Percentiles rank a stretch among this genome's conserved stretches.
Conservation (phyloP, 2,888 invertebrate species). For the Allacma fusca region DNA sequence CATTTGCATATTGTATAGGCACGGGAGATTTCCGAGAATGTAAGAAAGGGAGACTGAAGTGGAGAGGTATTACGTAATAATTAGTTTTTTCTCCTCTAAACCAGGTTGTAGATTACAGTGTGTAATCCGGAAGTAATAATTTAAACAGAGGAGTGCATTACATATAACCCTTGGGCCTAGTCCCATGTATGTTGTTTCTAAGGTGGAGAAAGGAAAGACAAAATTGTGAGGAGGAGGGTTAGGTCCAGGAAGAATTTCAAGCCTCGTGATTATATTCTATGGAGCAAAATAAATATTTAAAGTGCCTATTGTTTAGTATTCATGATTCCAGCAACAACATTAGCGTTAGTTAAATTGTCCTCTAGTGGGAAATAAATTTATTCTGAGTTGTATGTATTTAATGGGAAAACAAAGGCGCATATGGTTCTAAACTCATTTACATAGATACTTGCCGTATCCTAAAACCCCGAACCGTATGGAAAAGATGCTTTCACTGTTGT, state of each 20-base stretch:
- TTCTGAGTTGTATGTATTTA: slow-evolving; percentile 28
- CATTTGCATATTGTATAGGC: no score
- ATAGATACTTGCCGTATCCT: background rate
- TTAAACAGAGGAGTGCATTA: background rate
- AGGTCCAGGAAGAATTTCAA: background rate
- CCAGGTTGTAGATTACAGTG: background rate
- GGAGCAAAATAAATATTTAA: slow-evolving; percentile 22
- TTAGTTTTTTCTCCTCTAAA: no score
- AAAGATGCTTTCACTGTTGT: background rate
- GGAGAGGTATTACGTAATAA: no score
- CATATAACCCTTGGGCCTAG: background rate
- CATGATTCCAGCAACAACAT: slow-evolving; percentile 28
- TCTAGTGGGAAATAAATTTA: slow-evolving; percentile 34
- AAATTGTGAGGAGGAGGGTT: background rate
- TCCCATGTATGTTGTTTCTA: background rate
- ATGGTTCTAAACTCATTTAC: slow-evolving; percentile 25
- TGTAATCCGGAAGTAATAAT: background rate
- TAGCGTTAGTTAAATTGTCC: slow-evolving; percentile 28
- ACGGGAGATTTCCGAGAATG: no score
- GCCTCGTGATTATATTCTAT: slow-evolving; percentile 17
- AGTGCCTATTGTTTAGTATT: slow-evolving; percentile 14
- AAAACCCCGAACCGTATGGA: background rate
- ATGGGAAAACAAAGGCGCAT: slow-evolving; percentile 1
- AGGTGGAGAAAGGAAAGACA: background rate
- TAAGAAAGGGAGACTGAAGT: no score